Percentiles rank a stretch among this genome's conserved stretches.
Conservation (phyloP, 2,888 invertebrate genomes). For the Electrophaes corylata region DNA sequence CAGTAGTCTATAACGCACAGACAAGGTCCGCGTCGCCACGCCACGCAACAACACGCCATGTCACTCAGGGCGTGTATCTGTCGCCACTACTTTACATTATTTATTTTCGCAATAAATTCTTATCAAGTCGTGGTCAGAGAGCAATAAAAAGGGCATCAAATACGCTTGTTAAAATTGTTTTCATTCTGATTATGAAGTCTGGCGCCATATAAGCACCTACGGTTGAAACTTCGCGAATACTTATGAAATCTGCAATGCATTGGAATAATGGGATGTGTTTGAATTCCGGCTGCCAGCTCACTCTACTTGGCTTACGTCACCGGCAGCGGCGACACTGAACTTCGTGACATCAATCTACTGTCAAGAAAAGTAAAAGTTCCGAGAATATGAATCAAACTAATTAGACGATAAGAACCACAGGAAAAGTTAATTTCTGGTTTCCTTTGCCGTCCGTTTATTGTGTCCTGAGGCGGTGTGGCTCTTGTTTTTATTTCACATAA, state of each 20-base stretch:
- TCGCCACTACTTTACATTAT: constrained; percentile 30
- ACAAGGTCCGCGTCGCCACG: constrained; percentile 47
- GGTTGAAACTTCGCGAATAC: constrained; percentile 23
- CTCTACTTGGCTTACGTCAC: constrained; percentile 25
- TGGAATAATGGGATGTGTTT: constrained; percentile 19
- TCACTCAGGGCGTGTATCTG: constrained; percentile 22
- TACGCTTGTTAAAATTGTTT: constrained; percentile 38
- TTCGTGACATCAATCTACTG: constrained; percentile 32
- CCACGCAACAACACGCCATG: constrained; percentile 24
- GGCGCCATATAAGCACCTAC: constrained; percentile 37
- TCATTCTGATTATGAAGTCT: constrained; percentile 40
- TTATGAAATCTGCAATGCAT: constrained; percentile 24
- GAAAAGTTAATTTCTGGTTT: constrained; percentile 38
- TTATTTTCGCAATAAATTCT: constrained; percentile 38
- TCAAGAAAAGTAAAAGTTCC: constrained; percentile 30
- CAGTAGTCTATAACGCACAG: constrained; percentile 37
- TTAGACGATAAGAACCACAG: constrained; percentile 35
- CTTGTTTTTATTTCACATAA: no score
- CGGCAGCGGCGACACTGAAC: constrained; percentile 30
- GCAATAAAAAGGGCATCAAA: constrained; percentile 40
- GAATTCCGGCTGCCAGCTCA: constrained; percentile 23
- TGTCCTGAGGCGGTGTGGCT: background rate
- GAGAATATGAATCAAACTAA: constrained; percentile 40
- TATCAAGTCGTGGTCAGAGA: constrained; percentile 37
- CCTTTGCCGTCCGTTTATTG: constrained; percentile 29